Conservation (phyloP, 2,888 invertebrate species). For the Beris chalybata region DNA sequence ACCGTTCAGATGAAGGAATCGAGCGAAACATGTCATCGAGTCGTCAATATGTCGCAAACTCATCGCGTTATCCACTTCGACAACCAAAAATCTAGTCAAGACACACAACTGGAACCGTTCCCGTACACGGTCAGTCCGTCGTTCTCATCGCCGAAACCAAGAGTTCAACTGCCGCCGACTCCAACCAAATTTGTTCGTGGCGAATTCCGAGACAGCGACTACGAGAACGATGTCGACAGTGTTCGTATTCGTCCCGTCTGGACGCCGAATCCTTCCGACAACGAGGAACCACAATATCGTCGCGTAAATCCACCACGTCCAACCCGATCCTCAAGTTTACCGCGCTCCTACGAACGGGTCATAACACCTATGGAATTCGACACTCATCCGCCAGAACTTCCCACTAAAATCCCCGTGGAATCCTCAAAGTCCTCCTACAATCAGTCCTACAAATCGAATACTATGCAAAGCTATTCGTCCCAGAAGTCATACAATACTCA, state of each 20-base stretch:
- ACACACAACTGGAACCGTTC: constrained; percentile 54
- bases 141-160: constrained; percentile 50
- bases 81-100: constrained; percentile 53
- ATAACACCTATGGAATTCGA: constrained; percentile 67
- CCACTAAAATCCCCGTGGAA: constrained; percentile 51
- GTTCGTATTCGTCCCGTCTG: constrained; percentile 65
- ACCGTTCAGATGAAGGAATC: constrained; percentile 72
- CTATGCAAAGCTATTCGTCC: constrained; percentile 45
- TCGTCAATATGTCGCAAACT: constrained; percentile 70
- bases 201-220: constrained; percentile 68
- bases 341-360: constrained; percentile 59
- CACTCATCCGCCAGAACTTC: constrained; percentile 58
- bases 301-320: constrained; percentile 63
- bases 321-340: constrained; percentile 59
- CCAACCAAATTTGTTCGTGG: constrained; percentile 69
- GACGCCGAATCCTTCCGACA: constrained; percentile 64
- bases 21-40: constrained; percentile 65
- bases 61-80: constrained; percentile 70
- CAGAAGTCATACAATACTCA: constrained; percentile 38
- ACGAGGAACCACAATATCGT: constrained; percentile 62
- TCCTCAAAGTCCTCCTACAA: constrained; percentile 37
- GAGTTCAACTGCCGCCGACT: constrained; percentile 58
- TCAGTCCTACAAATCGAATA: constrained; percentile 45
- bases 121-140: constrained; percentile 57
- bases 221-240: constrained; percentile 69